Conservation (phyloP, 2,113 vertebrate species). For the Perca schrenkii region DNA sequence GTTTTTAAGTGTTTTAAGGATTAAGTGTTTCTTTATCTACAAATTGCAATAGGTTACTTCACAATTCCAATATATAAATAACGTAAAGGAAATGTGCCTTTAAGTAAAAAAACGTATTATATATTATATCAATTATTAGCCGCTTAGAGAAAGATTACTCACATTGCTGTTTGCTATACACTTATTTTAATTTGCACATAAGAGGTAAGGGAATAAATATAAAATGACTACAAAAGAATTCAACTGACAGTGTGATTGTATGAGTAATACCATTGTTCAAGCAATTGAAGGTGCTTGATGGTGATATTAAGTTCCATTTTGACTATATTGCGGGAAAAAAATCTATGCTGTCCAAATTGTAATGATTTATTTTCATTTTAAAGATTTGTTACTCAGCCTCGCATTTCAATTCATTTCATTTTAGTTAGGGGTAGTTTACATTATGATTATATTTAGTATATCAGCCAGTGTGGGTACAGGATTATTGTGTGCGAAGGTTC, state of each 20-base stretch:
- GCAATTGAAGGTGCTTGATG: neutral
- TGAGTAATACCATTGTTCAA: conserved; percentile 11
- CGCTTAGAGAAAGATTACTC: neutral
- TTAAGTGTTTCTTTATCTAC: neutral
- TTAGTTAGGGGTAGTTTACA: neutral
- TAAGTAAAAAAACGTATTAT: neutral
- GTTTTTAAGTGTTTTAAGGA: neutral
- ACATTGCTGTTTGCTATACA: conserved; percentile 40
- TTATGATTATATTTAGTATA: neutral
- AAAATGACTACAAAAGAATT: conserved; percentile 23
- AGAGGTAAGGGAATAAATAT: conserved; percentile 12
- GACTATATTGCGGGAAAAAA: neutral
- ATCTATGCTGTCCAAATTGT: neutral
- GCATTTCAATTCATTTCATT: neutral
- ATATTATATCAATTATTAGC: neutral
- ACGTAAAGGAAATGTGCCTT: conserved; percentile 23
- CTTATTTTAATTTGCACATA: conserved; percentile 19
- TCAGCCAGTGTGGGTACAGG: neutral
- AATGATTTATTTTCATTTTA: neutral
- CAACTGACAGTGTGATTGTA: conserved; percentile 5
- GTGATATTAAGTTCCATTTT: neutral
- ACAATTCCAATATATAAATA: conserved; percentile 36
- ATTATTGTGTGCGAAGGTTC: neutral
- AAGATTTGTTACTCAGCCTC: neutral
- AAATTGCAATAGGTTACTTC: conserved; percentile 14